Conservation (phyloP, 2,113 vertebrate genomes). For the Ibidorhyncha struthersii region DNA sequence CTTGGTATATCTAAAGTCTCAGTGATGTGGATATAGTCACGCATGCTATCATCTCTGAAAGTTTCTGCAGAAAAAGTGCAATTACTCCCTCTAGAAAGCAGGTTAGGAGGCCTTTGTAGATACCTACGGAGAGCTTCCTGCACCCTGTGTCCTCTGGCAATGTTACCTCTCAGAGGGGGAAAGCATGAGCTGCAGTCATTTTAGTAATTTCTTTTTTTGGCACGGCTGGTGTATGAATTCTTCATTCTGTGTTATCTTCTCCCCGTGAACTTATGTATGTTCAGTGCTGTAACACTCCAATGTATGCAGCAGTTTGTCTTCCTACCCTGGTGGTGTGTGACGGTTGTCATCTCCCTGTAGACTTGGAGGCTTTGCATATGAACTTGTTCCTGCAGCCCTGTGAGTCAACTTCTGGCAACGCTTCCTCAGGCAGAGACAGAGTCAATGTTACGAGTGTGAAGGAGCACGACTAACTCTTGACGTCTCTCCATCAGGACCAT, state of each 20-base stretch:
- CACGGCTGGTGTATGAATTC: background rate
- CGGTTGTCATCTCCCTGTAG: background rate
- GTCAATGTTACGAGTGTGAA: rapidly evolving
- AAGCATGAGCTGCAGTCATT: background rate
- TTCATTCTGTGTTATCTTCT: background rate
- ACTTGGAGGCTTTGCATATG: rapidly evolving
- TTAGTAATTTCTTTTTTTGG: background rate
- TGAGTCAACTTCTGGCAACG: background rate
- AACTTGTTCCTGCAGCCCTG: rapidly evolving
- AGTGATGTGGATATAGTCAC: background rate
- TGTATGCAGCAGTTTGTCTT: background rate
- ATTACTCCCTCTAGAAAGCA: background rate
- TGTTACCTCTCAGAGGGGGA: rapidly evolving
- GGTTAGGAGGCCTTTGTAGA: background rate
- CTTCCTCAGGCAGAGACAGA: background rate
- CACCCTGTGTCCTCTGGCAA: background rate
- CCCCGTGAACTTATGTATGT: no score
- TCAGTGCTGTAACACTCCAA: background rate
- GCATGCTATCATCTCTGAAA: rapidly evolving
- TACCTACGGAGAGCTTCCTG: background rate
- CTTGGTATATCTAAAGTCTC: background rate
- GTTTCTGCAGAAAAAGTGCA: background rate
- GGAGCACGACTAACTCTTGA: background rate
- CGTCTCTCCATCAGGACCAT: rapidly evolving
- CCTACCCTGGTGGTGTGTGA: rapidly evolving